These are phyloP conservation scores for Heterodera schachtii DNA, from an alignment of 1,140 invertebrate species.

Conservation along the genomic window DNA sequence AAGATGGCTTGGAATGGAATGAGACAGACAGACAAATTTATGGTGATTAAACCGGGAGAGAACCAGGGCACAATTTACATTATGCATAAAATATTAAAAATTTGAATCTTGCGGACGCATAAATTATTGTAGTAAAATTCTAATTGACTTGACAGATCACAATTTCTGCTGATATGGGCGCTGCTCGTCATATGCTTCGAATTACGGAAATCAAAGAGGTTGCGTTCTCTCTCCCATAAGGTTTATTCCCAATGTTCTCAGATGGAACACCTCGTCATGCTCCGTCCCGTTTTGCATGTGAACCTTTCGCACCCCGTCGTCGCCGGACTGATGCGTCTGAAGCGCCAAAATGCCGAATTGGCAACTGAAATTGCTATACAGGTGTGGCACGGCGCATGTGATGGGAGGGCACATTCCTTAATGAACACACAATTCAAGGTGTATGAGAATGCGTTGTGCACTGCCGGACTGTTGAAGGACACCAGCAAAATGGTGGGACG, in stretches of 20 bases:
- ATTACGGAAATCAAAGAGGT: conserved; percentile 77
- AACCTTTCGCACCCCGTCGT: conserved; percentile 88
- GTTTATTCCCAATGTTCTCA: not conserved
- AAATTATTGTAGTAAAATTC: not conserved
- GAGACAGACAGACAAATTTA: no score
- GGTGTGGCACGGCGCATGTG: conserved; percentile 67
- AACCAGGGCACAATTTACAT: no score
- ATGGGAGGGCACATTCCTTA: conserved; percentile 42
- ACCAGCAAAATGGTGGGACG: conserved; percentile 79
- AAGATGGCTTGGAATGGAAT: no score
- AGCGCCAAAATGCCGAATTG: conserved; percentile 76
- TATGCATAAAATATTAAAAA: no score
- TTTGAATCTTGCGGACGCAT: no score
- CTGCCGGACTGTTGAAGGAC: conserved; percentile 89
- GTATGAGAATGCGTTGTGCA: conserved; percentile 90
- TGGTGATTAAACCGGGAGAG: no score
- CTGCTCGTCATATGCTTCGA: conserved; percentile 85
- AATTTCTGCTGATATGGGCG: conserved; percentile 86
- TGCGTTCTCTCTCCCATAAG: no score
- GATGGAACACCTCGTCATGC: conserved; percentile 77
- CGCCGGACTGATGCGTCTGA: conserved; percentile 80
- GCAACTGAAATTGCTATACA: conserved; percentile 84
- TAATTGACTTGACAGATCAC: conserved; percentile 26
- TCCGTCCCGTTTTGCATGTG: conserved; percentile 88
- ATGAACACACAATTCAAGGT: conserved; percentile 70